A percentile compares a stretch with the other conserved stretches of the same genome.
phyloP scores from a whole-genome alignment of 2,888 invertebrate species.

The Hyposoter dolosus region DNA sequence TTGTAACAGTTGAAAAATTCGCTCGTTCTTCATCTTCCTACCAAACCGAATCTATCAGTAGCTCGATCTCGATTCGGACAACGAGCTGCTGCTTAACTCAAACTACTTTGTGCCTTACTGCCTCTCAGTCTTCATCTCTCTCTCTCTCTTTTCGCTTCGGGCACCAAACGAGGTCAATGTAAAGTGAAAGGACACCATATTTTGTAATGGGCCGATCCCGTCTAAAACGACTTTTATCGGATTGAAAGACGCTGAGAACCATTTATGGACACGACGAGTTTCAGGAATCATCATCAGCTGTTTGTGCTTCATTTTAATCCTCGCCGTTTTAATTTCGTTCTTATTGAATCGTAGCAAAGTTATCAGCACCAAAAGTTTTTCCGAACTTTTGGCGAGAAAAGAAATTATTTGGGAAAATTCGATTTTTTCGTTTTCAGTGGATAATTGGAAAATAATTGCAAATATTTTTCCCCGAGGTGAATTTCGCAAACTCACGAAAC shows the following conservation, averaged over 20 bases:
- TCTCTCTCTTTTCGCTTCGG: not conserved
- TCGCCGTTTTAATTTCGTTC: not conserved
- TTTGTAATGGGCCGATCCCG: constrained; percentile 57
- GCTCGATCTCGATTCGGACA: not conserved
- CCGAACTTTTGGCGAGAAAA: not conserved
- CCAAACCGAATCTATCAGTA: not conserved
- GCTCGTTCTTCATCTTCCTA: constrained; percentile 41
- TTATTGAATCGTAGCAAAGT: not conserved
- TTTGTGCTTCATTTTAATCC: not conserved
- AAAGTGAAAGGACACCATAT: constrained; percentile 68
- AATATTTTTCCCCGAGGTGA: not conserved
- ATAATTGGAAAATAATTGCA: not conserved
- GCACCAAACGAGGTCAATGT: constrained; percentile 65
- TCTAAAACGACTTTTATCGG: constrained; percentile 53
- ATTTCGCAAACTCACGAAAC: constrained; percentile 10
- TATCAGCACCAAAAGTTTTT: not conserved
- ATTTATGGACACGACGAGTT: constrained; percentile 57
- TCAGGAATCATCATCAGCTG: constrained; percentile 2
- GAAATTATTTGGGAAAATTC: not conserved
- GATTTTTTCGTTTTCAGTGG: not conserved
- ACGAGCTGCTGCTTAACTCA: constrained; percentile 4
- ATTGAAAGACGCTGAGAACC: constrained; percentile 39
- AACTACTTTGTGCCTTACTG: not conserved
- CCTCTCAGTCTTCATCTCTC: constrained; percentile 1
- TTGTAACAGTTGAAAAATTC: constrained; percentile 59